A percentile compares a stretch with the other conserved stretches of the same genome.
phyloP scores from a whole-genome alignment of 1,140 invertebrate genomes.

The Rhynchophorus ferrugineus region DNA sequence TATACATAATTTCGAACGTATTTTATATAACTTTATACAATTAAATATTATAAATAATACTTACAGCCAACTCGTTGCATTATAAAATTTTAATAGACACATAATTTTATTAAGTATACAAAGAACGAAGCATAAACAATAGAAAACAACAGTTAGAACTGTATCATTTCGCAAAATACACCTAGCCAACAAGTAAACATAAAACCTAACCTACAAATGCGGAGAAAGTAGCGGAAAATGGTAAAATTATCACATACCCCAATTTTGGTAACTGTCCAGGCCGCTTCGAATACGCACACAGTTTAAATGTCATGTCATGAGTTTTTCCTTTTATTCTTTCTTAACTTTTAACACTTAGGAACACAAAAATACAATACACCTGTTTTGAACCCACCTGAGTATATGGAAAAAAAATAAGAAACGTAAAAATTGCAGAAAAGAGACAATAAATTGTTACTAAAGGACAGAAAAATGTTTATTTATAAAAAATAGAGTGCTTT shows the following conservation, averaged over 20 bases:
- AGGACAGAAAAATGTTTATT: no score
- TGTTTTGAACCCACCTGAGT: not conserved
- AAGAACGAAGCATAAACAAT: no score
- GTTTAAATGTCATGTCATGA: not conserved
- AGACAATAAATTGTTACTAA: not conserved
- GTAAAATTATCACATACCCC: not conserved
- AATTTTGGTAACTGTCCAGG: not conserved
- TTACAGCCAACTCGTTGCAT: no score
- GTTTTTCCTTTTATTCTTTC: no score
- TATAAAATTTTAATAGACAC: no score
- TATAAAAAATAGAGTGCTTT: no score
- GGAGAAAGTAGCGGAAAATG: not conserved
- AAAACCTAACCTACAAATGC: not conserved
- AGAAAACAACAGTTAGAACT: no score
- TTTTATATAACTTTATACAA: no score
- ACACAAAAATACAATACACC: constrained; percentile 1
- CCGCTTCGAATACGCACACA: not conserved
- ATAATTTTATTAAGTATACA: no score
- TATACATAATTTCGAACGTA: no score
- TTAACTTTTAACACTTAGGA: not conserved
- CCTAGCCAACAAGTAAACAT: not conserved
- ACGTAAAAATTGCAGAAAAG: not conserved
- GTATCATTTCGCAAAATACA: no score
- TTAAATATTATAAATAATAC: no score
- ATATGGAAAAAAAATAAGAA: constrained; percentile 1